Evolutionary conservation across 1,140 invertebrate genomes (phyloP).

Genomic region (Pseudomyrmex concolor): DNA sequence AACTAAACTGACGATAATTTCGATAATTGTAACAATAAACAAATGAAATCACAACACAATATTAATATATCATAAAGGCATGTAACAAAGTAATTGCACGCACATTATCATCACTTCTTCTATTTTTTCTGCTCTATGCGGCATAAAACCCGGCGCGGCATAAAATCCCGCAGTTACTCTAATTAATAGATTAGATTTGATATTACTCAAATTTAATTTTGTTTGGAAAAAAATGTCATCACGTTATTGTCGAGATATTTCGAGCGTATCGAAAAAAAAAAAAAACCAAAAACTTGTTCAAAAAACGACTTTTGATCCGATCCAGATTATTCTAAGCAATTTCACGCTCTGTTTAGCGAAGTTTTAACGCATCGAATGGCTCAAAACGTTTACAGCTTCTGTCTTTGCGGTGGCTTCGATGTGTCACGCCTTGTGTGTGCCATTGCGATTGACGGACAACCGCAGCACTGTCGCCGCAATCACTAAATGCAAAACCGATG

Average conservation of each 20-base stretch:
- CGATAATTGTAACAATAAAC: too few relatives aligned
- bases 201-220: neutral
- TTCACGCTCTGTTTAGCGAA: conserved; percentile 8
- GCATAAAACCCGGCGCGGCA: too few relatives aligned
- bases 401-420: conserved; percentile 64
- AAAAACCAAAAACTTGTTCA: neutral
- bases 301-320: neutral
- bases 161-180: too few relatives aligned
- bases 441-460: conserved; percentile 68
- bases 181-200: neutral
- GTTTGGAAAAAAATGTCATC: neutral
- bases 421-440: conserved; percentile 50
- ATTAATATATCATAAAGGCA: too few relatives aligned
- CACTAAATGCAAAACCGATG: conserved; percentile 68
- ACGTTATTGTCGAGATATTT: too few relatives aligned
- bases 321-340: neutral
- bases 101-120: too few relatives aligned
- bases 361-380: conserved; percentile 9
- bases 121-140: too few relatives aligned
- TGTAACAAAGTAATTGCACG: too few relatives aligned
- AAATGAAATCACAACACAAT: too few relatives aligned
- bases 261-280: too few relatives aligned
- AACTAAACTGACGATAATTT: too few relatives aligned
- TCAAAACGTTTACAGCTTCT: conserved; percentile 49
- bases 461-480: conserved; percentile 66